Conservation (phyloP, 2,797 vertebrate species). For the Babyrousa celebensis region DNA sequence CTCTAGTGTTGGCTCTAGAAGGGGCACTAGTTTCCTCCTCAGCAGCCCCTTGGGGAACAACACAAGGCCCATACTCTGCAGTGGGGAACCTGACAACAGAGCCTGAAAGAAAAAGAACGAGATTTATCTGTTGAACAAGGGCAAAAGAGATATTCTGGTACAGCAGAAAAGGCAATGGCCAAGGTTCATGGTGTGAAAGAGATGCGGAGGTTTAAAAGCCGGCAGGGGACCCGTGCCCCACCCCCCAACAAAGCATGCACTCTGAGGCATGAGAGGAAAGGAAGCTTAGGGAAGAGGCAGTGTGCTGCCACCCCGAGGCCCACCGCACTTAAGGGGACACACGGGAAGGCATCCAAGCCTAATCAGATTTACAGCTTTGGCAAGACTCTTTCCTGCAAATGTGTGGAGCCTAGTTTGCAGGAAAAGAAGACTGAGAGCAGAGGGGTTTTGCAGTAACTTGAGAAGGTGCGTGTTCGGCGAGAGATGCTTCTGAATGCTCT, state of each 20-base stretch:
- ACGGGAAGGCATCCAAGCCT: neutral
- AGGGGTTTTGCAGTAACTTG: neutral
- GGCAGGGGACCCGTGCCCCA: neutral
- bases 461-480: neutral
- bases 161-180: neutral
- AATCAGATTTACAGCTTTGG: neutral
- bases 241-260: fast-evolving
- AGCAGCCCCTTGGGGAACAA: neutral
- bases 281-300: too few relatives aligned
- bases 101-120: neutral
- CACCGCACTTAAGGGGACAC: fast-evolving
- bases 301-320: fast-evolving
- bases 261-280: neutral
- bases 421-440: neutral
- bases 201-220: neutral
- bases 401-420: neutral
- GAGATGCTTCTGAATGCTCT: neutral
- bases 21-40: neutral
- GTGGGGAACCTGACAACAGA: neutral
- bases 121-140: neutral
- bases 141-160: neutral
- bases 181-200: fast-evolving
- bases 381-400: neutral
- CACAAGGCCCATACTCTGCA: neutral
- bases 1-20: neutral